Conservation (phyloP, 2,113 vertebrate genomes). For the Nesoenas mayeri region DNA sequence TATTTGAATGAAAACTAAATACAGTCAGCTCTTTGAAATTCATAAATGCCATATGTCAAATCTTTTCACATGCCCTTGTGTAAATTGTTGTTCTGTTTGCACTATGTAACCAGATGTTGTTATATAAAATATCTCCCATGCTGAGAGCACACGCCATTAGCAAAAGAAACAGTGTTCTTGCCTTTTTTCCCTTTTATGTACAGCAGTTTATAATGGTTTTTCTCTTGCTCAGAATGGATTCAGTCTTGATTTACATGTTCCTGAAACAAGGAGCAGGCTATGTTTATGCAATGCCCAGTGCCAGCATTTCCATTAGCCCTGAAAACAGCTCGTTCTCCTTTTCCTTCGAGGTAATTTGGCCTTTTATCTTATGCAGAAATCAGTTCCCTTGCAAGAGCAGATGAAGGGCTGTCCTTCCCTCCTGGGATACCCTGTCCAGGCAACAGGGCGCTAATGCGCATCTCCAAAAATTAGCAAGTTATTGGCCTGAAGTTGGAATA, state of each 20-base stretch:
- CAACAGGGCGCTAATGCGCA: background rate
- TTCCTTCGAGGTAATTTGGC: background rate
- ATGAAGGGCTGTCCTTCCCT: background rate
- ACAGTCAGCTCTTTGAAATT: slow-evolving; percentile 8
- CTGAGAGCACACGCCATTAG: background rate
- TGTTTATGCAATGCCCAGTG: background rate
- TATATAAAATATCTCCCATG: slow-evolving; percentile 11
- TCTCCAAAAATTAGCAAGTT: background rate
- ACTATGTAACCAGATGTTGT: slow-evolving; percentile 24
- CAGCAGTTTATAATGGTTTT: background rate
- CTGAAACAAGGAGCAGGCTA: background rate
- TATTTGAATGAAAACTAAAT: background rate
- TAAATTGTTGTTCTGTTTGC: slow-evolving; percentile 39
- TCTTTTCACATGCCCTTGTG: background rate
- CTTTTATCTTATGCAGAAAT: background rate
- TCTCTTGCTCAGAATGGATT: background rate
- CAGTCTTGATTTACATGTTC: background rate
- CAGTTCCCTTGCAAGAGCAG: background rate
- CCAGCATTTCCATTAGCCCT: background rate
- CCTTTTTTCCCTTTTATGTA: background rate
- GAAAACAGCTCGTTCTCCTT: background rate
- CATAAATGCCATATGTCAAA: slow-evolving; percentile 5
- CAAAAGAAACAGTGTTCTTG: background rate
- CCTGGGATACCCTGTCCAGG: background rate
- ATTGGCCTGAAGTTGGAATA: background rate